phyloP scores from a whole-genome alignment of 2,797 vertebrate species.

The Lateolabrax maculatus region DNA sequence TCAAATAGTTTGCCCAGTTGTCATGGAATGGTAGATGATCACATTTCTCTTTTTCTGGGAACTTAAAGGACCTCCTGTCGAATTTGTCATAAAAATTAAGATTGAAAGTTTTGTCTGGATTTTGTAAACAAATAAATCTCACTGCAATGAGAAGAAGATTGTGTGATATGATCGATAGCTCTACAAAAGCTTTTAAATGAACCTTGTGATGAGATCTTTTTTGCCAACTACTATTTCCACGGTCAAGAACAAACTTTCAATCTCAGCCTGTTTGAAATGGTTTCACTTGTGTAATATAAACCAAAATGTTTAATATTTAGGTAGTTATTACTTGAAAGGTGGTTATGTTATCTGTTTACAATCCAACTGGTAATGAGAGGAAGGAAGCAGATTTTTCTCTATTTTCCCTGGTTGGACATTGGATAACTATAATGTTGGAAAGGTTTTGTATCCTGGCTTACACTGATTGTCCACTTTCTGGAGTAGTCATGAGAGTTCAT shows the following conservation, averaged over 20 bases:
- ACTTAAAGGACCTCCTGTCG: not conserved
- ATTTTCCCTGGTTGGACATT: not conserved
- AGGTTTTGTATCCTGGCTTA: constrained; percentile 16
- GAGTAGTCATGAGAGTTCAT: constrained; percentile 21
- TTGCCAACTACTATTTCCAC: no score
- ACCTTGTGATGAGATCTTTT: not conserved
- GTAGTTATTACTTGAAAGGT: not conserved
- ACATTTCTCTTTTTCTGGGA: not conserved
- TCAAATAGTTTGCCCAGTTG: not conserved
- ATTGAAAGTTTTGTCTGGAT: not conserved
- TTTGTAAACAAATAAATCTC: not conserved
- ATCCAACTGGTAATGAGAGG: not conserved
- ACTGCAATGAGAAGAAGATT: not conserved
- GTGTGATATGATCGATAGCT: not conserved
- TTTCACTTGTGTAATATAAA: not conserved
- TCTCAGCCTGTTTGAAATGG: not conserved
- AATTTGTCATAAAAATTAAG: not conserved
- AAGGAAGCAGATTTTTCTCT: not conserved
- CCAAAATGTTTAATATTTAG: not conserved
- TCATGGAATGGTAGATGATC: not conserved
- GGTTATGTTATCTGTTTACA: not conserved
- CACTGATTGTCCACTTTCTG: constrained; percentile 35
- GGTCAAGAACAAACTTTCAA: no score
- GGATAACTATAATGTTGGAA: constrained; percentile 5
- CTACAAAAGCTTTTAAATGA: no score